Evolutionary conservation across 2,797 vertebrate genomes (phyloP).

Genomic region (Tympanoctomys barrerae): DNA sequence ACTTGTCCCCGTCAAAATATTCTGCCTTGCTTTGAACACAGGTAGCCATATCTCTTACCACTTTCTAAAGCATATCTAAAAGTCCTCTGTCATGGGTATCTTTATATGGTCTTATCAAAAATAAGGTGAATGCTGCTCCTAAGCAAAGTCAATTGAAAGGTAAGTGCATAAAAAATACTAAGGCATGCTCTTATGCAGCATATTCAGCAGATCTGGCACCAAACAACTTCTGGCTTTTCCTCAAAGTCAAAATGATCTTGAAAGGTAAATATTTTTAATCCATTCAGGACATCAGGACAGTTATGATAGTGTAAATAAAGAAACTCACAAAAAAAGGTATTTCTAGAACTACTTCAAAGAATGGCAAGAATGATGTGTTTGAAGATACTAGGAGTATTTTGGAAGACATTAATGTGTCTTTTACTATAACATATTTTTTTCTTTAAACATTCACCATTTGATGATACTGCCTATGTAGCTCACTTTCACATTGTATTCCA

Average conservation of each 20-base stretch:
- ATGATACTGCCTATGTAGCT: neutral
- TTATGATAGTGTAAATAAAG: neutral
- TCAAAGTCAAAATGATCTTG: neutral
- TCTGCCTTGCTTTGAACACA: neutral
- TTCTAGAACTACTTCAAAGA: neutral
- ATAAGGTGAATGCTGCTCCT: neutral
- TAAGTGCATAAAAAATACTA: neutral
- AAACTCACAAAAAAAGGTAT: neutral
- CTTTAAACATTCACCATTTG: neutral
- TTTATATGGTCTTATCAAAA: neutral
- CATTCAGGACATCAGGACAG: neutral
- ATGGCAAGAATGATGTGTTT: neutral
- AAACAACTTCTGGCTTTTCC: neutral
- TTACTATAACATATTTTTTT: neutral
- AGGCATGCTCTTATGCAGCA: neutral
- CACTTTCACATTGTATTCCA: neutral
- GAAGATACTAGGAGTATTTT: neutral
- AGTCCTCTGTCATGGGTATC: neutral
- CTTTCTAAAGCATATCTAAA: neutral
- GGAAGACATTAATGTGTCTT: neutral
- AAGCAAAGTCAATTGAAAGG: neutral
- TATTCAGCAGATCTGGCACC: neutral
- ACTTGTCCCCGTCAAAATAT: neutral
- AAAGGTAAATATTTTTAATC: neutral
- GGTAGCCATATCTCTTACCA: neutral